These are phyloP conservation scores for Melieria crassipennis DNA, from an alignment of 2,888 invertebrate genomes.

Conservation along the genomic window DNA sequence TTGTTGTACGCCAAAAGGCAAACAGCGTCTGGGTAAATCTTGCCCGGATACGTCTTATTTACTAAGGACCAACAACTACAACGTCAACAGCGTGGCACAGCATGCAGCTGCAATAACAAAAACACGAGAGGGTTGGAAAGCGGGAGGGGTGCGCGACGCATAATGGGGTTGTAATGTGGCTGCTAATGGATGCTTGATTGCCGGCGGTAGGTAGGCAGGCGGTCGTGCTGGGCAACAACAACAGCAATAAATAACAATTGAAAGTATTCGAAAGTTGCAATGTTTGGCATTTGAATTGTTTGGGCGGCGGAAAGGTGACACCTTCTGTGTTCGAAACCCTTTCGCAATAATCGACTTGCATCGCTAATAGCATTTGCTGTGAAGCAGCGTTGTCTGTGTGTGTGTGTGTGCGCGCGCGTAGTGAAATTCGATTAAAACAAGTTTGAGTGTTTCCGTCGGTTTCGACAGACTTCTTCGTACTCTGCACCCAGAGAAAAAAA, in stretches of 20 bases:
- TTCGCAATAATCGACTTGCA: too few species aligned
- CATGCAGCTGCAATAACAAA: conserved; percentile 50
- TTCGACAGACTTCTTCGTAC: too few species aligned
- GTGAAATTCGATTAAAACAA: too few species aligned
- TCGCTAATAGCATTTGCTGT: too few species aligned
- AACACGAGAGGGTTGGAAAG: neutral
- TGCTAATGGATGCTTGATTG: conserved; percentile 61
- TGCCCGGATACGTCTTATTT: conserved; percentile 2
- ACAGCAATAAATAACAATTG: conserved; percentile 16
- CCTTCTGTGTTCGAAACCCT: conserved; percentile 1
- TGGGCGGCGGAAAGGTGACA: conserved; percentile 35
- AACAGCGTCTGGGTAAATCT: conserved; percentile 20
- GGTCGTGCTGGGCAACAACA: conserved; percentile 17
- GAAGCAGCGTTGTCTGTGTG: too few species aligned
- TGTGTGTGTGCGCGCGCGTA: too few species aligned
- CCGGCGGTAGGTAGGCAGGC: conserved; percentile 38
- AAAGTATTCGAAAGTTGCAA: conserved; percentile 23
- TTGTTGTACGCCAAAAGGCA: conserved; percentile 22
- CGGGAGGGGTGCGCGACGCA: conserved; percentile 14
- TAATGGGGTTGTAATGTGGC: conserved; percentile 64
- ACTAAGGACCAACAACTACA: conserved; percentile 21
- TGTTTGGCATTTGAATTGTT: conserved; percentile 33
- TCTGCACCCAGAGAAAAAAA: too few species aligned
- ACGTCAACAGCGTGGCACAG: conserved; percentile 42
- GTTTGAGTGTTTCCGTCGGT: too few species aligned